Conservation (phyloP, 2,797 vertebrate genomes). For the Serranus cabrilla region DNA sequence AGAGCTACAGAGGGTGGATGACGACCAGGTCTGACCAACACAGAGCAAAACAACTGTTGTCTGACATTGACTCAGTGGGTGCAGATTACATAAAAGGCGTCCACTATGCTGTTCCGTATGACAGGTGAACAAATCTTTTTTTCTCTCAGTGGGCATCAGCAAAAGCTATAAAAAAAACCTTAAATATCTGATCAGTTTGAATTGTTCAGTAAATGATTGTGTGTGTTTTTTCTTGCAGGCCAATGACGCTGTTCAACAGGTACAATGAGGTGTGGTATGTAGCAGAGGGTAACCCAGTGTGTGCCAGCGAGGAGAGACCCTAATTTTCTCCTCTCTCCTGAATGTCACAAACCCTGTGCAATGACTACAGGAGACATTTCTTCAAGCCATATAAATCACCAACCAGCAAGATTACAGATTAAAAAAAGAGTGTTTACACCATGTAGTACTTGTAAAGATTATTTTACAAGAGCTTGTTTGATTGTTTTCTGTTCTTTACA, state of each 20-base stretch:
- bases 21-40: rapidly evolving
- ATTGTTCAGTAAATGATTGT: background rate
- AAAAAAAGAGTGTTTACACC: background rate
- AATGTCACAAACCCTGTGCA: background rate
- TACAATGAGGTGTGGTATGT: conserved; percentile 86
- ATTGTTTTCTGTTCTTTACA: conserved; percentile 26
- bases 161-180: background rate
- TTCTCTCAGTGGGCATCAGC: background rate
- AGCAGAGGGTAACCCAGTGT: conserved; percentile 63
- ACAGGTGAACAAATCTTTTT: conserved; percentile 78
- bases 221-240: conserved; percentile 73
- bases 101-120: conserved; percentile 76
- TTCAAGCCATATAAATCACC: background rate
- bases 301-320: conserved; percentile 53
- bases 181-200: background rate
- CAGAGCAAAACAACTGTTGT: conserved; percentile 20
- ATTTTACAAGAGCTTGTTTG: background rate
- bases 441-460: background rate
- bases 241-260: conserved; percentile 72
- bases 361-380: background rate
- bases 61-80: conserved; percentile 45
- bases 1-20: conserved; percentile 74
- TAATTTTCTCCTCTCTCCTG: background rate
- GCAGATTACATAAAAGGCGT: conserved; percentile 60
- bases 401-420: background rate